A percentile compares a stretch with the other conserved stretches of the same genome.
Evolutionary conservation across 1,140 invertebrate genomes (phyloP).

Genomic region (Daktulosphaira vitifoliae): DNA sequence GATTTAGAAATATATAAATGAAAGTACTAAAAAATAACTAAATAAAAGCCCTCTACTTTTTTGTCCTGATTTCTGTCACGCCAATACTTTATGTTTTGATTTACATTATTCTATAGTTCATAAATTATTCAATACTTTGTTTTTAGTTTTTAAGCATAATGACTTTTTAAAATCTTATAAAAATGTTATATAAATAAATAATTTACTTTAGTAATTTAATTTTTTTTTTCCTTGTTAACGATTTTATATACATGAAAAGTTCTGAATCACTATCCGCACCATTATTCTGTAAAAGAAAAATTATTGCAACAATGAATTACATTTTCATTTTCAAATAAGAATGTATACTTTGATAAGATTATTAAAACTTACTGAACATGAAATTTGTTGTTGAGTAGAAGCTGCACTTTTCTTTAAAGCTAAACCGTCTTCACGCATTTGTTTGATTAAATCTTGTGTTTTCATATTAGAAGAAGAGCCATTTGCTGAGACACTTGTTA

Average conservation of each 20-base stretch:
- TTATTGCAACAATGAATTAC: no score
- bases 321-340: no score
- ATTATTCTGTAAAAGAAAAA: not conserved
- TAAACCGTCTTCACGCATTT: slow-evolving; percentile 87
- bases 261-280: slow-evolving; percentile 28
- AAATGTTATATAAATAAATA: slow-evolving; percentile 21
- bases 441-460: slow-evolving; percentile 59
- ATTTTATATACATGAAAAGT: slow-evolving; percentile 20
- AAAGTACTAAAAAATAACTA: no score
- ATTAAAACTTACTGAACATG: slow-evolving; percentile 42
- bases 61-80: no score
- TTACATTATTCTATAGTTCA: no score
- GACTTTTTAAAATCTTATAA: not conserved
- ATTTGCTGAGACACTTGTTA: slow-evolving; percentile 52
- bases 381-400: slow-evolving; percentile 52
- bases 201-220: slow-evolving; percentile 29
- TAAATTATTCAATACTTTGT: no score
- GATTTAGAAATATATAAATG: no score
- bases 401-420: slow-evolving; percentile 70
- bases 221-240: slow-evolving; percentile 15
- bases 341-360: no score
- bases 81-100: no score
- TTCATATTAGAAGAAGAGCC: slow-evolving; percentile 45
- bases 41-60: no score
- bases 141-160: no score